These are phyloP conservation scores for Paramacrobiotus metropolitanus DNA, from an alignment of 1,140 invertebrate genomes.

Conservation along the genomic window DNA sequence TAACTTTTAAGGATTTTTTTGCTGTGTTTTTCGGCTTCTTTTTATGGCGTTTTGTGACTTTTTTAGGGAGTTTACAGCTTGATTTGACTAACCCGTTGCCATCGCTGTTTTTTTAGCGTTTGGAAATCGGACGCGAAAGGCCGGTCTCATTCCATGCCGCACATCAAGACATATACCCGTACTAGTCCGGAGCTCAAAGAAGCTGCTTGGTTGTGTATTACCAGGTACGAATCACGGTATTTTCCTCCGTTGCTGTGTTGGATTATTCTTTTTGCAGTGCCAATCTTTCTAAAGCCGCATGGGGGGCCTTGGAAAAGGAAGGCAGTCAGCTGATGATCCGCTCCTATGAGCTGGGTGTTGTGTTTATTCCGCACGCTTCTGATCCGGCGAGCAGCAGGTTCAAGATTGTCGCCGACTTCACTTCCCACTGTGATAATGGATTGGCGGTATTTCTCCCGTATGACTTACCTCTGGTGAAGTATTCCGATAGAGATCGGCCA, in stretches of 20 bases:
- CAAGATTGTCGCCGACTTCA: background rate
- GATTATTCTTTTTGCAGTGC: conserved; percentile 32
- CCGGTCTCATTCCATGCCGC: conserved; percentile 58
- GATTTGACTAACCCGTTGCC: too few species aligned
- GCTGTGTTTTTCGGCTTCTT: background rate
- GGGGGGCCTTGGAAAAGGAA: conserved; percentile 50
- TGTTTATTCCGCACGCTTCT: conserved; percentile 61
- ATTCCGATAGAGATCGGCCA: background rate
- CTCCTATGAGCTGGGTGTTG: conserved; percentile 71
- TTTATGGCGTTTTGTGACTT: conserved; percentile 16
- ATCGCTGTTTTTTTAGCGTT: too few species aligned
- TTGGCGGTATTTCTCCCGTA: background rate
- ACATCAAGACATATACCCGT: conserved; percentile 71
- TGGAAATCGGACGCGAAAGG: conserved; percentile 46
- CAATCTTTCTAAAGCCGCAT: conserved; percentile 53
- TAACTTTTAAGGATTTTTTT: background rate
- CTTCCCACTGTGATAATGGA: background rate
- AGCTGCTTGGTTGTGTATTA: conserved; percentile 56
- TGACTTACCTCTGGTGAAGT: background rate
- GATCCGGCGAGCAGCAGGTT: background rate
- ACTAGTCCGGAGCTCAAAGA: conserved; percentile 37
- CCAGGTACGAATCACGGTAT: conserved; percentile 23
- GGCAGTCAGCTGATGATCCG: conserved; percentile 40
- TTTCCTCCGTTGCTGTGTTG: background rate
- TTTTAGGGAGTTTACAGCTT: too few species aligned